Base-by-base conservation (phyloP, 2,113 vertebrate genomes). In the Syrrhaptes paradoxus region DNA sequence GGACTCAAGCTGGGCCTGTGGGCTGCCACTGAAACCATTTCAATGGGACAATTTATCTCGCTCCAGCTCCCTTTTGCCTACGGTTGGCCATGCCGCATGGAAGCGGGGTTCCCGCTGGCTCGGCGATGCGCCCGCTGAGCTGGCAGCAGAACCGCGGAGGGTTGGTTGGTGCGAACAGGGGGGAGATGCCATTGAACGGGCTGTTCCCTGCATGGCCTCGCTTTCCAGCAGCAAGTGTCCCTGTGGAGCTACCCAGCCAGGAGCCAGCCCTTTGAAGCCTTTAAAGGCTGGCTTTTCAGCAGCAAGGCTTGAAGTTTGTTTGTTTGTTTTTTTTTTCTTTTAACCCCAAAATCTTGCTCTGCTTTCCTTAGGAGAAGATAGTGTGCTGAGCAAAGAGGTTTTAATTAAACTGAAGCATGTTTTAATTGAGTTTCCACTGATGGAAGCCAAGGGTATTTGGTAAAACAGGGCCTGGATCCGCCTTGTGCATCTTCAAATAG, bases 81-180 rank as follows among this genome's bases (percentile, higher is more conserved):
- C 0, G 7, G 15, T 10, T 92, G 36, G 45, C 38, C 2, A 0
- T 29, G 61, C 18, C 15, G 54, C 1, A 8, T 26, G 67, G 55
- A 51, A 89, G 43, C 8, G 2, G 36, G 59, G 38, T 19, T 78
- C 59, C 52, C 1, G 6, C n/a, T 17, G 46, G 79, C 61, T 55
- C 11, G 9, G 41, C 48, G 2, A 2, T 22, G 31, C 0, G 7
- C 25, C 48, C 5, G 13, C 24, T 1, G 29, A 38, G 45, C 46
- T 29, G 9, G 54, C 26, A 24, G 68, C 86, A 9, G n/a, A 54
- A 48, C 48, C 1, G 24, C 1, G 0, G 41, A 57, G 52, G 45
- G 68, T 22, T 26, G 73, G 65, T 36, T 25, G 49, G 32, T 76
- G 48, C 32, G 46, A 18, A 31, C 11, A 4, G 38, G 25, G 18